phyloP scores from a whole-genome alignment of 2,888 invertebrate genomes.

The Philhelius pedissequus region DNA sequence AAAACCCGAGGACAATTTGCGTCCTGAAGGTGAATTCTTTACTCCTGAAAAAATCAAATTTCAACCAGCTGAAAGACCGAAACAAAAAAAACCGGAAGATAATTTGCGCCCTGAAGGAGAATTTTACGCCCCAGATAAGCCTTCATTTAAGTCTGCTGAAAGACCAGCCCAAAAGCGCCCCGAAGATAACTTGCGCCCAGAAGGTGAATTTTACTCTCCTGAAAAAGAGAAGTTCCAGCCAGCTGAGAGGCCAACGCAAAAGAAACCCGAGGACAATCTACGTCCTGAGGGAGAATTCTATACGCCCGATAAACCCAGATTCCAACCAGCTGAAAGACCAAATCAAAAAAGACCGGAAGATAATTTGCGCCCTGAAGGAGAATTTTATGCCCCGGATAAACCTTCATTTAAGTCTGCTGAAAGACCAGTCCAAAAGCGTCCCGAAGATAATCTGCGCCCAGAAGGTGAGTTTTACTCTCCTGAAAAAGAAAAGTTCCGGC shows the following conservation, averaged over 20 bases:
- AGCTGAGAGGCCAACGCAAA: slow-evolving; percentile 80
- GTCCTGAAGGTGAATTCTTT: slow-evolving; percentile 81
- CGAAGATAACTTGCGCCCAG: slow-evolving; percentile 81
- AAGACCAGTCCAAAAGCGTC: slow-evolving; percentile 76
- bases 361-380: slow-evolving; percentile 82
- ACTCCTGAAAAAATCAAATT: slow-evolving; percentile 78
- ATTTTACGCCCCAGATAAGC: slow-evolving; percentile 80
- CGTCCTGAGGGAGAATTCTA: slow-evolving; percentile 82
- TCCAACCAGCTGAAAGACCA: slow-evolving; percentile 80
- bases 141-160: slow-evolving; percentile 78
- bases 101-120: slow-evolving; percentile 82
- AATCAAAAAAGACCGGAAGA: slow-evolving; percentile 79
- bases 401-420: slow-evolving; percentile 79
- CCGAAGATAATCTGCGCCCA: slow-evolving; percentile 82
- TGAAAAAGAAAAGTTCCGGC: slow-evolving; percentile 74
- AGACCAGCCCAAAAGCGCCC: slow-evolving; percentile 80
- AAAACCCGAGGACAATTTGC: slow-evolving; percentile 81
- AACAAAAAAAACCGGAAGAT: slow-evolving; percentile 79
- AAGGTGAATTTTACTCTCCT: slow-evolving; percentile 81
- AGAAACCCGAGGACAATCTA: slow-evolving; percentile 81
- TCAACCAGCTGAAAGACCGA: slow-evolving; percentile 79
- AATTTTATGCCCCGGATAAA: slow-evolving; percentile 79
- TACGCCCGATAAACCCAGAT: slow-evolving; percentile 78
- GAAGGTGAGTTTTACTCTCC: slow-evolving; percentile 80
- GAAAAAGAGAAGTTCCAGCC: slow-evolving; percentile 78